Evolutionary conservation across 2,113 vertebrate species (phyloP), one percentile per base, ranked within the genome.

Genomic region (Baryphthengus martii): DNA sequence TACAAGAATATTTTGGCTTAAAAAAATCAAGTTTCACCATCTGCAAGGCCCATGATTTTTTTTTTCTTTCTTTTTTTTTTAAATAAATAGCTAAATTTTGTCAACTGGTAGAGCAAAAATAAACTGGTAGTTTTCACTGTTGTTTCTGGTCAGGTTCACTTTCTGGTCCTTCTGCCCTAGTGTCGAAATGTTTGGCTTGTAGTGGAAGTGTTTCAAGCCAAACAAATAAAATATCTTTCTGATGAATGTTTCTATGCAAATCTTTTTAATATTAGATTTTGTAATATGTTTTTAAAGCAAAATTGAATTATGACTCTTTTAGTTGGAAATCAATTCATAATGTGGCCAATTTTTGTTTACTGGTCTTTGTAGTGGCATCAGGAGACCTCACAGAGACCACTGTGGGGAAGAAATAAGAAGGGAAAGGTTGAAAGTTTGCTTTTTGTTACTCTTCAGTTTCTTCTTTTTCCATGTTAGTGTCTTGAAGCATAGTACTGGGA

Each of bases 181-280:
- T 92, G 93, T 92, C 92, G 93, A 94, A 96, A 96, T 82, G 59
- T 93, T 95, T 95, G 96, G 95, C 95, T 97, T 95, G 79, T 82
- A 95, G 93, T 95, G 94, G 96, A 97, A 97, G 77, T 70, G 89
- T 96, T 96, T 96, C 93, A 95, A 94, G 92, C 93, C 95, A 94
- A 97, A 96, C 92, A 95, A 96, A 95, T 94, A 97, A 96, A 96
- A 96, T 91, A 94, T 86, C 92, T 94, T 96, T 95, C 93, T 94
- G 92, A 87, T 96, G n/a, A 96, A 96, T 96, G 86, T 96, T 95
- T 81, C 92, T 95, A 96, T 96, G 95, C 93, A 95, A 93, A 94
- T 94, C 70, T 79, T 90, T 92, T 97, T 87, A 89, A 75, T 92
- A 93, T 65, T 95, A 72, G 83, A 90, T 96, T 96, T 96, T 93